A percentile compares a stretch with the other conserved stretches of the same genome.
Conservation (phyloP, 2,888 invertebrate genomes). For the Polyommatus iphigenia region DNA sequence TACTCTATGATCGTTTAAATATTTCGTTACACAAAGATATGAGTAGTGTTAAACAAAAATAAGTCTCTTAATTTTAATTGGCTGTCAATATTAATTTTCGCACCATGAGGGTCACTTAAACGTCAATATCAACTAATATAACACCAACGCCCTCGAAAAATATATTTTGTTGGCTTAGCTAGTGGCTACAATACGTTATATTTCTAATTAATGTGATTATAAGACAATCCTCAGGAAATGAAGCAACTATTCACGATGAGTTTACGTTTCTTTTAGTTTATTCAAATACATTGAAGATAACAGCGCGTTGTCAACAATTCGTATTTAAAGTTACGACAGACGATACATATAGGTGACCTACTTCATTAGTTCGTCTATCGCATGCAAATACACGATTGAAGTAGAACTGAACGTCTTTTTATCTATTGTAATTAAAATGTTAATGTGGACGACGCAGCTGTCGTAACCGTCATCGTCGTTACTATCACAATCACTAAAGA, state of each 20-base stretch:
- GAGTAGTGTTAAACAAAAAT: not conserved
- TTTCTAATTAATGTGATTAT: not conserved
- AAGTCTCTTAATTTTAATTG: not conserved
- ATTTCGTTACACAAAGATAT: not conserved
- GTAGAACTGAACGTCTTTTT: conserved; percentile 35
- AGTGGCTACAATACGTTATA: not conserved
- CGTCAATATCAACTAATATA: not conserved
- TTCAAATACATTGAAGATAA: conserved; percentile 4
- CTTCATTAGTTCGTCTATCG: conserved; percentile 28
- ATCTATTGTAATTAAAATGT: conserved; percentile 46
- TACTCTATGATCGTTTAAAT: not conserved
- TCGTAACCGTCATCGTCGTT: conserved; percentile 43
- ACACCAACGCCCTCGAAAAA: not conserved
- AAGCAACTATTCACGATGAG: not conserved
- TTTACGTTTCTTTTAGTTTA: not conserved
- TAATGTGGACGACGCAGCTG: conserved; percentile 47
- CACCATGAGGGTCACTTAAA: not conserved
- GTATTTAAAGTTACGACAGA: conserved; percentile 24
- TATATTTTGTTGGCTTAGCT: not conserved
- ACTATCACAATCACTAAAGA: conserved; percentile 49
- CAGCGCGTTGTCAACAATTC: conserved; percentile 1
- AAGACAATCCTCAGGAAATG: not conserved
- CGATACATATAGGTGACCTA: conserved; percentile 29
- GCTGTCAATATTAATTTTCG: conserved; percentile 12
- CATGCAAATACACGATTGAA: conserved; percentile 27